Conservation (phyloP, 23 tunicate genomes). For the Oikopleura vanhoeffeni region DNA sequence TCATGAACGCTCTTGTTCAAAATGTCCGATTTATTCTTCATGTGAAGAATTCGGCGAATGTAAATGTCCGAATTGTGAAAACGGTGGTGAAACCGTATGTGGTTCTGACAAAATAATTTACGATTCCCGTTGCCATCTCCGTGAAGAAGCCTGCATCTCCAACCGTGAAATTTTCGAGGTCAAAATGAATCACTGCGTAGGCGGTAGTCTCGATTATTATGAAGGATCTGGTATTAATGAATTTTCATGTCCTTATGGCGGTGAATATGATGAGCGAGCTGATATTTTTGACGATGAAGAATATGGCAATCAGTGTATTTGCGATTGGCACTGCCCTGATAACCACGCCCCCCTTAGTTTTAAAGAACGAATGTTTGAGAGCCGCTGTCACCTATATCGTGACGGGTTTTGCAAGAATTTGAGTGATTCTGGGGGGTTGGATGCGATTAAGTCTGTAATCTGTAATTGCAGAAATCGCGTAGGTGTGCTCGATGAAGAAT, state of each 20-base stretch:
- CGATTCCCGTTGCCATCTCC: neutral
- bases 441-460: too few species aligned
- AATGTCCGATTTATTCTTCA: neutral
- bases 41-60: neutral
- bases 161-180: neutral
- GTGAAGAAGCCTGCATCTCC: neutral
- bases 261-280: neutral
- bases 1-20: neutral
- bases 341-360: neutral
- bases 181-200: neutral
- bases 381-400: neutral
- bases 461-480: neutral
- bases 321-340: conserved; percentile 1
- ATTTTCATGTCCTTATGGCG: neutral
- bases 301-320: neutral
- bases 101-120: neutral
- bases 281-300: neutral
- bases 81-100: neutral
- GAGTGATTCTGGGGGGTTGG: neutral
- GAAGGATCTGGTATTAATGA: neutral
- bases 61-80: neutral
- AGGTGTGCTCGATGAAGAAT: neutral
- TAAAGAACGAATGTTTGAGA: neutral
- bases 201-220: neutral
- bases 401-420: neutral